Percentiles rank a stretch among this genome's conserved stretches.
These are phyloP conservation scores for Dipodomys stephensi DNA, from an alignment of 2,113 vertebrate species.

Conservation along the genomic window DNA sequence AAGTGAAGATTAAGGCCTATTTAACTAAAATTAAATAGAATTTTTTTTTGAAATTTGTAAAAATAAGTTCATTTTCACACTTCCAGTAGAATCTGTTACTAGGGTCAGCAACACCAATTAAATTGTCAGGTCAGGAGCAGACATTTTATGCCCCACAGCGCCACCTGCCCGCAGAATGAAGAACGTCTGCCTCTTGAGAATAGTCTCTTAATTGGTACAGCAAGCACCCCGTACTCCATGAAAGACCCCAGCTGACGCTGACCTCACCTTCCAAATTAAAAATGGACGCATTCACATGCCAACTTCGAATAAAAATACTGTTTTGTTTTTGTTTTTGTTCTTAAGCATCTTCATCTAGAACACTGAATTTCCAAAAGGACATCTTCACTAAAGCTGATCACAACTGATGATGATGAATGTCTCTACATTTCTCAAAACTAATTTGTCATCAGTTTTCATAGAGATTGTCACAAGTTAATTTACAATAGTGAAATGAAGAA, in stretches of 20 bases:
- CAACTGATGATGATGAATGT: slow-evolving; percentile 53
- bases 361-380: slow-evolving; percentile 56
- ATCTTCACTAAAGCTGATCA: slow-evolving; percentile 33
- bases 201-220: neutral
- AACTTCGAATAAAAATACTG: neutral
- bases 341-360: slow-evolving; percentile 53
- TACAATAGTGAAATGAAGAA: slow-evolving; percentile 45
- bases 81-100: slow-evolving; percentile 38
- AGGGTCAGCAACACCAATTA: slow-evolving; percentile 46
- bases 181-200: slow-evolving; percentile 26
- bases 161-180: slow-evolving; percentile 73
- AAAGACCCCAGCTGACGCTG: slow-evolving; percentile 22
- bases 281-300: slow-evolving; percentile 50
- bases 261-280: slow-evolving; percentile 61
- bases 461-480: slow-evolving; percentile 55
- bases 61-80: slow-evolving; percentile 52
- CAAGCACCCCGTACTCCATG: neutral
- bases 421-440: slow-evolving; percentile 64
- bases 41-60: slow-evolving; percentile 18
- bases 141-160: slow-evolving; percentile 57
- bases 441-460: slow-evolving; percentile 62
- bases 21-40: slow-evolving; percentile 30
- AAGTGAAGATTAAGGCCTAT: slow-evolving; percentile 36
- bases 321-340: slow-evolving; percentile 52
- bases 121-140: neutral